Percentiles rank a stretch among this genome's conserved stretches.
phyloP scores from a whole-genome alignment of 2,113 vertebrate species.

The Tonatia bakeri region DNA sequence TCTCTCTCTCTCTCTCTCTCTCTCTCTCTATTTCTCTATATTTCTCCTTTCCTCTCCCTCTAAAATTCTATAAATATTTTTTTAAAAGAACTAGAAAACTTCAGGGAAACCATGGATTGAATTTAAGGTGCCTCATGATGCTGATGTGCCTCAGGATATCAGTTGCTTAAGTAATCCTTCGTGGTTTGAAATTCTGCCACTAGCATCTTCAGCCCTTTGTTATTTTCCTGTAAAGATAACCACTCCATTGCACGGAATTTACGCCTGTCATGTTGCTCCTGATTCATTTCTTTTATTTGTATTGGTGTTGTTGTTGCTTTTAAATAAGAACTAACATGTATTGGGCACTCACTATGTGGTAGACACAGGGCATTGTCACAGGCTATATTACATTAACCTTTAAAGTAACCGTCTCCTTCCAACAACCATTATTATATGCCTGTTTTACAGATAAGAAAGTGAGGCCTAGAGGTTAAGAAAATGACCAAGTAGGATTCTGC shows the following conservation, averaged over 20 bases:
- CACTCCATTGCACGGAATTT: neutral
- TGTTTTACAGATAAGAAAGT: neutral
- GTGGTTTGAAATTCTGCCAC: neutral
- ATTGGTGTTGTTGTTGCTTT: neutral
- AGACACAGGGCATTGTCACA: neutral
- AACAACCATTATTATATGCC: neutral
- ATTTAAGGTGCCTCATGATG: neutral
- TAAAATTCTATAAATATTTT: no score
- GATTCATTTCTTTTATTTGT: neutral
- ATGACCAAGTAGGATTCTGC: neutral
- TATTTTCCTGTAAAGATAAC: neutral
- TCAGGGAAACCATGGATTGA: neutral
- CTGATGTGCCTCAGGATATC: neutral
- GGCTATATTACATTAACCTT: neutral
- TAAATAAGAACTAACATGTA: neutral
- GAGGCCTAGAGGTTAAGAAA: neutral
- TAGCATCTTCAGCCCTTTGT: neutral
- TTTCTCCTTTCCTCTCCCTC: no score
- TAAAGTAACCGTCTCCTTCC: neutral
- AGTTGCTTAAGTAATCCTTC: neutral
- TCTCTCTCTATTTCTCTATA: no score
- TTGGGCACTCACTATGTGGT: neutral
- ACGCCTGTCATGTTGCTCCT: neutral
- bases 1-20: no score
- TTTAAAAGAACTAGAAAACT: neutral